Base-by-base conservation (phyloP, 2,888 invertebrate species). In the Ophion costatus region DNA sequence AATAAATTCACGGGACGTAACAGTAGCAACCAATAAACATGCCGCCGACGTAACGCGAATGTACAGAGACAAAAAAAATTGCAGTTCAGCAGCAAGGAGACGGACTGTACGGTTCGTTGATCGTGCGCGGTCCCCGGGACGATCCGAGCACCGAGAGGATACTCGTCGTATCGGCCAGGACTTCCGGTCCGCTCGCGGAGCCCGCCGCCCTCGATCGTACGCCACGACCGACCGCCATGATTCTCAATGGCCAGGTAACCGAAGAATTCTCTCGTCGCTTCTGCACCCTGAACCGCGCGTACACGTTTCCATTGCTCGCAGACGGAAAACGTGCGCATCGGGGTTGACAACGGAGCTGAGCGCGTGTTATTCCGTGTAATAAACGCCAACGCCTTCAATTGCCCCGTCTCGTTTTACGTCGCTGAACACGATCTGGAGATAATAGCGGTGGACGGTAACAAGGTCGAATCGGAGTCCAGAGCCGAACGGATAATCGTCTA, bases 1-100 rank as follows among this genome's bases (percentile, higher is more conserved):
- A 38, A 38, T 38, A 5, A 38, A 38, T 7, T 38, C 38, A 38
- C 38, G 38, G 38, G 6, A 38, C 51, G 51, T 51, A 51, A 51
- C 14, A 51, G 17, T 51, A 51, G 51, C 45, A 11, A 45, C 11
- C 0, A 11, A 2, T 10, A 45, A 11, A 14, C 11, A 11, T 11
- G 11, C 33, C 5, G n/a, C 5, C 11, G 14, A 11, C 2, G 45
- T 2, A 45, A 11, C 45, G 11, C 45, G 10, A 45, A 11, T 45
- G 45, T 45, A 45, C 45, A n/a, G n/a, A n/a, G n/a, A n/a, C 14
- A 20, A 11, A 5, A 24, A 24, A 24, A 22, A 69, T 69, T 76
- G 57, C 83, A 96, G 96, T 95, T 10, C 91, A 94, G 17, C 96
- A 96, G 88, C 95, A 96, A 89, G 95, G 94, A 67, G 96, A 96